Evolutionary conservation across 2,888 invertebrate genomes (phyloP), one percentile per base, ranked within the genome.

Genomic region (Ypsolopha sequella): DNA sequence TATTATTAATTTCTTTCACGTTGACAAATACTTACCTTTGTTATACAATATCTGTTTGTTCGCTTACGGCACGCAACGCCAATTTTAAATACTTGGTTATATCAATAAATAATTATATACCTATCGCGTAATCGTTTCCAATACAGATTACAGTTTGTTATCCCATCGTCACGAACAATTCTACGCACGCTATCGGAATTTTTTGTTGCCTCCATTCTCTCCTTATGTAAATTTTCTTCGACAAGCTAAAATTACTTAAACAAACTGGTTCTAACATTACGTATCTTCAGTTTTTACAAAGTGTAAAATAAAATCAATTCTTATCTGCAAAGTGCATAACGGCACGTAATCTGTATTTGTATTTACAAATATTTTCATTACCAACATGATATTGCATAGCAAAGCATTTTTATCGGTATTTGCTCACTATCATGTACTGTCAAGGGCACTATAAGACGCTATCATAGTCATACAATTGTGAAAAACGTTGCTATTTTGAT

Each of bases 61-160:
- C 66, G 71, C 66, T 56, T 41, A 9, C 10, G 39, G 9, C 49
- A 49, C 41, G 49, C 39, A 49, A 49, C 34, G n/a, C 10, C 9
- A 39, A 39, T 39, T 39, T n/a, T 38, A 39, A 39, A 39, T n/a
- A 33, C 41, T 41, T 39, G 39, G 24, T 33, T 41, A 41, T 49
- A 49, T 7, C 14, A 49, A 41, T 49, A 49, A 39, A 36, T 48
- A 38, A 24, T 35, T 35, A 13, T 8, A 6, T 43, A 43, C 6
- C 9, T 48, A 48, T 48, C 38, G 39, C 39, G 48, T 48, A 48
- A 48, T 48, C 39, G 38, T 48, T 48, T 48, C 34, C 33, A 41
- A 49, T 24, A 35, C n/a, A 11, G 7, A 33, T 49, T 49, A 33
- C n/a, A 11, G 6, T 41, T 49, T 49, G 39, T 49, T 49, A 41